Evolutionary conservation across 2,113 vertebrate species (phyloP), one percentile per base, ranked within the genome.

Genomic region (Melanotaenia duboulayi): DNA sequence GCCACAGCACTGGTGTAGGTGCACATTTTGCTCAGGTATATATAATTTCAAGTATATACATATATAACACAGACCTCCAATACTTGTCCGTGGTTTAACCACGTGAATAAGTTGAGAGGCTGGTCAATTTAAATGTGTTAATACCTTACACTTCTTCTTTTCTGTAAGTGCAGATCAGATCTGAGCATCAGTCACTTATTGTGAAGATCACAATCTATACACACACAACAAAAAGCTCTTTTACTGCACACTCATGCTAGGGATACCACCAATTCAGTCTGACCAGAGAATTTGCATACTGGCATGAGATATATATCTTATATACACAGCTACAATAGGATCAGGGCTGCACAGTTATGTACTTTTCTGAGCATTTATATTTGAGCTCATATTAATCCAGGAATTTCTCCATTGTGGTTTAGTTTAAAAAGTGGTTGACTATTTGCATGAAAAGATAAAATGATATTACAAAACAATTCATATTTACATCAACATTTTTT

Each of bases 131-230:
- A 93, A 93, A 94, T 91, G 77, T 75, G 73, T 71, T 77, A 85
- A 87, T 81, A 78, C 91, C 87, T 4, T 1, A 81, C 72, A 93
- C 93, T 94, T 94, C 93, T 94, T 88, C 81, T 93, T 94, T 95
- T 93, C 90, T 88, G 86, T 79, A 91, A 87, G 84, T 77, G 55
- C 57, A 74, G 74, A 87, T 84, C 68, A 86, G 84, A 83, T 78
- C 65, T 51, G 56, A 90, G 74, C 78, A 87, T 86, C 76, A 20
- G 70, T 32, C 68, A 77, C 61, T 55, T 54, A 40, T 42, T 32
- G 54, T n/a, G 16, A 6, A 83, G 84, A 92, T 93, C 52, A 85
- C 71, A 82, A 90, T 91, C 89, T 87, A n/a, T 9, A 35, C 32
- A 35, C 32, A 35, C 74, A 83, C 71, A 89, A 84, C 82, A 82